Conservation (phyloP, 2,113 vertebrate genomes). For the Alligator sinensis region DNA sequence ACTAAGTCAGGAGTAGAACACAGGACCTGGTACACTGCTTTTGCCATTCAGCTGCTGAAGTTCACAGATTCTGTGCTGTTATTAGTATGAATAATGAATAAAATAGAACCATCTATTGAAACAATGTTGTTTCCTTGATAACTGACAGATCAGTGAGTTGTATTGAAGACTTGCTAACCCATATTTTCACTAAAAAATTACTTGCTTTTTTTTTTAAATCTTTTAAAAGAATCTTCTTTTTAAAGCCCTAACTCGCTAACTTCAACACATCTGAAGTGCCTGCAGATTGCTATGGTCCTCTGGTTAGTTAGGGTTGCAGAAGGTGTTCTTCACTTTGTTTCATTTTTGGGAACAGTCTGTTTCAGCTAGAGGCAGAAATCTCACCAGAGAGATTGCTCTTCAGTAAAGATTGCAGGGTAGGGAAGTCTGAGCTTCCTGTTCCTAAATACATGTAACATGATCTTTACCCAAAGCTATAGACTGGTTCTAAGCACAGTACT, state of each 20-base stretch:
- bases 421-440: background rate
- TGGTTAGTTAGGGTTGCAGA: background rate
- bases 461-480: background rate
- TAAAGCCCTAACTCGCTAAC: background rate
- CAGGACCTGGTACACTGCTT: too few species aligned
- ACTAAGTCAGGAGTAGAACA: too few species aligned
- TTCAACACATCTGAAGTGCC: background rate
- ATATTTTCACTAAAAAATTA: background rate
- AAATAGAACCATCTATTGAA: background rate
- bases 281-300: background rate
- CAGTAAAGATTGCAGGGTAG: background rate
- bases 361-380: too few species aligned
- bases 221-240: background rate
- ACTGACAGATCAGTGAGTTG: background rate
- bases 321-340: background rate
- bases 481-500: background rate
- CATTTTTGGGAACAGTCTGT: background rate
- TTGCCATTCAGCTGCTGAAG: too few species aligned
- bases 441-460: background rate
- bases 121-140: background rate
- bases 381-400: background rate
- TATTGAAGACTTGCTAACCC: background rate
- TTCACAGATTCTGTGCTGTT: background rate
- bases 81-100: background rate
- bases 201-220: constrained; percentile 8